phyloP scores from a whole-genome alignment of 2,113 vertebrate species.

The Eleginops maclovinus region DNA sequence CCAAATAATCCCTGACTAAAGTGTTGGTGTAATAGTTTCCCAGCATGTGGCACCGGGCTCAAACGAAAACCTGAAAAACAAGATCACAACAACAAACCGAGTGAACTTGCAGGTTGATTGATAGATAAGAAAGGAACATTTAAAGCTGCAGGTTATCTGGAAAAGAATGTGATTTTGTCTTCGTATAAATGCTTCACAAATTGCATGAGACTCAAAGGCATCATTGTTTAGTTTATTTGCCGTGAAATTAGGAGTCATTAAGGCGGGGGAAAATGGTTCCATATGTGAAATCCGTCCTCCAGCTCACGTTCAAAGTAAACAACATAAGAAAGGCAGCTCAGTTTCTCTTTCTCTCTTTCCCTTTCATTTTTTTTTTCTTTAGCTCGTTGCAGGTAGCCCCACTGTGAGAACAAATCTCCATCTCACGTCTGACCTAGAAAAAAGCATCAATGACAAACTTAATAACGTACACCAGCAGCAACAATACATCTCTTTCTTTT shows the following conservation, averaged over 20 bases:
- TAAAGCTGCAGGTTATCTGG: constrained; percentile 42
- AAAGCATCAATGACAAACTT: constrained; percentile 50
- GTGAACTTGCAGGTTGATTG: constrained; percentile 47
- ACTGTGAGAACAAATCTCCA: constrained; percentile 27
- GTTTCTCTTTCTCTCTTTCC: too few relatives aligned
- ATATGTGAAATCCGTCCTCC: constrained; percentile 56
- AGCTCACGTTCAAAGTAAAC: constrained; percentile 57
- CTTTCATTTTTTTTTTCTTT: constrained; percentile 29
- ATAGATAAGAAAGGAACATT: constrained; percentile 66
- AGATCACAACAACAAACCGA: neutral
- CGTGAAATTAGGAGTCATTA: constrained; percentile 76
- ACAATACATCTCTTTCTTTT: constrained; percentile 38
- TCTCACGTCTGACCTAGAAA: constrained; percentile 49
- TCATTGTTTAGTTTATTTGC: constrained; percentile 69
- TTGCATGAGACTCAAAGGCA: constrained; percentile 61
- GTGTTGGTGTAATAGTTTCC: neutral
- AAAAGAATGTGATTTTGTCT: constrained; percentile 65
- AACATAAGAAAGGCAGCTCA: constrained; percentile 27
- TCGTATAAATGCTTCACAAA: constrained; percentile 34
- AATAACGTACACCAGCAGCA: constrained; percentile 19
- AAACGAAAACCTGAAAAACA: constrained; percentile 28
- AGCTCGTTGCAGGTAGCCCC: constrained; percentile 30
- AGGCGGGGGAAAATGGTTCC: constrained; percentile 57
- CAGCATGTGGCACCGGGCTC: neutral
- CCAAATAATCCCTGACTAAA: neutral